These are phyloP conservation scores for Drosophila mayaguana DNA, from an alignment of 2,888 invertebrate genomes.

Conservation along the genomic window DNA sequence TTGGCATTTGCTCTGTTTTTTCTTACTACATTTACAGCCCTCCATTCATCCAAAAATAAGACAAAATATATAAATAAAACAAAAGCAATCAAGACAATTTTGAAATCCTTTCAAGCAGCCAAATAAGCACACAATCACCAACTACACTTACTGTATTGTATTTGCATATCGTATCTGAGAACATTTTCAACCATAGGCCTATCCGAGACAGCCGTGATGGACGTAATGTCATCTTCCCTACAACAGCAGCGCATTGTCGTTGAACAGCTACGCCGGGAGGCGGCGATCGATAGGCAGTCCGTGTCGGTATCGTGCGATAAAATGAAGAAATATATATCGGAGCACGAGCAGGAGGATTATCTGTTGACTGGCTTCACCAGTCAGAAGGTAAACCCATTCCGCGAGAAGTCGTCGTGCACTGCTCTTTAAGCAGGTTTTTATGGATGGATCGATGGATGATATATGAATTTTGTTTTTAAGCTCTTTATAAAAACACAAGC, in stretches of 20 bases:
- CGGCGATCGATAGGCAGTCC: slow-evolving; percentile 93
- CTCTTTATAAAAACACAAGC: slow-evolving; percentile 31
- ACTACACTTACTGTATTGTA: slow-evolving; percentile 49
- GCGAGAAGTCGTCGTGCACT: slow-evolving; percentile 96
- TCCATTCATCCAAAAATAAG: slow-evolving; percentile 33
- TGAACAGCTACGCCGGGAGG: slow-evolving; percentile 96
- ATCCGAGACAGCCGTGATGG: slow-evolving; percentile 95
- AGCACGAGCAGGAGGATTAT: slow-evolving; percentile 97
- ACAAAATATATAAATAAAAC: not conserved
- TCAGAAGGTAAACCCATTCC: slow-evolving; percentile 98
- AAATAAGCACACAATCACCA: slow-evolving; percentile 58
- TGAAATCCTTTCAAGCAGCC: slow-evolving; percentile 10
- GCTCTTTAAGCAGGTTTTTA: slow-evolving; percentile 88
- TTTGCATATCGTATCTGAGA: slow-evolving; percentile 70
- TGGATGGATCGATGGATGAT: slow-evolving; percentile 9
- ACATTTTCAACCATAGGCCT: slow-evolving; percentile 91
- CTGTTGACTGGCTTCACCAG: slow-evolving; percentile 97
- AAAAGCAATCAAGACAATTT: not conserved
- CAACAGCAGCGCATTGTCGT: slow-evolving; percentile 96
- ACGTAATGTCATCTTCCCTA: slow-evolving; percentile 96
- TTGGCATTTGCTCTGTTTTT: slow-evolving; percentile 43
- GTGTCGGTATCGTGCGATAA: slow-evolving; percentile 97
- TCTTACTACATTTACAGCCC: slow-evolving; percentile 62
- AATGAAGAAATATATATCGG: slow-evolving; percentile 95
- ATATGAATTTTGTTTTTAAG: slow-evolving; percentile 38